A percentile compares a stretch with the other conserved stretches of the same genome.
Evolutionary conservation across 2,888 invertebrate genomes (phyloP).

Genomic region (Dryobota labecula): DNA sequence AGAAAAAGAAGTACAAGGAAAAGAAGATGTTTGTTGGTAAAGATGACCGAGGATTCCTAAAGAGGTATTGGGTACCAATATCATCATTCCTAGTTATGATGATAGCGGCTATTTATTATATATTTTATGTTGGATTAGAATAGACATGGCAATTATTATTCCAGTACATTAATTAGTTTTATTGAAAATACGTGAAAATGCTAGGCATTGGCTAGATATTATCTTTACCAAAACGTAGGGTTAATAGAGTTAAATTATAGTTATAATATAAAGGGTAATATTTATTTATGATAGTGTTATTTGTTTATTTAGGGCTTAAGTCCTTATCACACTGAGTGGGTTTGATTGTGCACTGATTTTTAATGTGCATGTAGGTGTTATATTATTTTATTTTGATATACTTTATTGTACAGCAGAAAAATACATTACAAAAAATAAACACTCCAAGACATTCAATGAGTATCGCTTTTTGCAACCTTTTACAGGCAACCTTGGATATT

Average conservation of each 20-base stretch:
- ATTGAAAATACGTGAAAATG: conserved; percentile 27
- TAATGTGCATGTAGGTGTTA: background rate
- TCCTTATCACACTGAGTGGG: background rate
- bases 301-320: conserved; percentile 3
- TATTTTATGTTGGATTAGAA: conserved; percentile 63
- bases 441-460: background rate
- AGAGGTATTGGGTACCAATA: conserved; percentile 86
- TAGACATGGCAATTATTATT: conserved; percentile 42
- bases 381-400: background rate
- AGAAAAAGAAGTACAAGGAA: conserved; percentile 89
- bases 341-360: conserved; percentile 14
- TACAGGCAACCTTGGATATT: background rate
- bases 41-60: conserved; percentile 83
- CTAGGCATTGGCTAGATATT: conserved; percentile 37
- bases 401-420: background rate
- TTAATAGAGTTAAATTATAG: background rate
- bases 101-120: conserved; percentile 73
- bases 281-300: conserved; percentile 5
- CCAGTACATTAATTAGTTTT: conserved; percentile 14
- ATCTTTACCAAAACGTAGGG: conserved; percentile 22
- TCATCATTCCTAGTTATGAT: conserved; percentile 74
- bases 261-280: background rate
- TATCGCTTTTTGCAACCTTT: background rate
- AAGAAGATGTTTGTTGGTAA: conserved; percentile 85
- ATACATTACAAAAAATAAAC: background rate